Evolutionary conservation across 30 jellyfish, hydroid and myxozoan species (phyloP).

Genomic region (Turritopsis dohrnii): DNA sequence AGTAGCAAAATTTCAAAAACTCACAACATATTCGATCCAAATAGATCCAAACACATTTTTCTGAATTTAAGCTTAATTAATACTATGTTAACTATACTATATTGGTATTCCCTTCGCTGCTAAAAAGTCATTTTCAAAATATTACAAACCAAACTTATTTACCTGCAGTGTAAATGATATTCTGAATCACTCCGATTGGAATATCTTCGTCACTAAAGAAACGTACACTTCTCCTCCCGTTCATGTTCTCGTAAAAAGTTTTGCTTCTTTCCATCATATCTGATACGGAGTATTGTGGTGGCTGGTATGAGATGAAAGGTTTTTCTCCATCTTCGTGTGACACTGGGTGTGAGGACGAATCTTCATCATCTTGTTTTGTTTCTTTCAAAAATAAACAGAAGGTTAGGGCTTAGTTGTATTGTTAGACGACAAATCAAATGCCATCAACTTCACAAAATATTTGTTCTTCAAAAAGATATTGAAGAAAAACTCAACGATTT

Average conservation of each 20-base stretch:
- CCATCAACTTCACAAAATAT: too few species aligned
- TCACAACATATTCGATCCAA: too few species aligned
- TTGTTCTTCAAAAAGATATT: too few species aligned
- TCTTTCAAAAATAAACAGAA: background rate
- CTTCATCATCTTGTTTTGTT: background rate
- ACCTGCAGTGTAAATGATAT: constrained; percentile 34
- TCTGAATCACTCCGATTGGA: constrained; percentile 34
- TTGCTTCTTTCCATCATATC: constrained; percentile 34
- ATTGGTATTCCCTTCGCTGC: too few species aligned
- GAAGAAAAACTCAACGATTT: too few species aligned
- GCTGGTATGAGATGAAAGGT: constrained; percentile 25
- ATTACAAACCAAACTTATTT: background rate
- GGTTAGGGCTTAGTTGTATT: too few species aligned
- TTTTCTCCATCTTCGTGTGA: background rate
- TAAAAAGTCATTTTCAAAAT: too few species aligned
- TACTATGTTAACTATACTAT: too few species aligned
- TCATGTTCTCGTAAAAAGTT: constrained; percentile 27
- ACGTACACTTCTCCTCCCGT: constrained; percentile 36
- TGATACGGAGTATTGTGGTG: constrained; percentile 10
- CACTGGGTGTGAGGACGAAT: background rate
- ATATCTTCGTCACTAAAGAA: constrained; percentile 35
- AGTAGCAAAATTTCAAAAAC: too few species aligned
- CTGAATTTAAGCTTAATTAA: too few species aligned
- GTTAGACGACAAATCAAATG: too few species aligned
- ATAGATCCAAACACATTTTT: too few species aligned